phyloP scores from a whole-genome alignment of 1,140 invertebrate species.

The Eurytemora carolleeae region DNA sequence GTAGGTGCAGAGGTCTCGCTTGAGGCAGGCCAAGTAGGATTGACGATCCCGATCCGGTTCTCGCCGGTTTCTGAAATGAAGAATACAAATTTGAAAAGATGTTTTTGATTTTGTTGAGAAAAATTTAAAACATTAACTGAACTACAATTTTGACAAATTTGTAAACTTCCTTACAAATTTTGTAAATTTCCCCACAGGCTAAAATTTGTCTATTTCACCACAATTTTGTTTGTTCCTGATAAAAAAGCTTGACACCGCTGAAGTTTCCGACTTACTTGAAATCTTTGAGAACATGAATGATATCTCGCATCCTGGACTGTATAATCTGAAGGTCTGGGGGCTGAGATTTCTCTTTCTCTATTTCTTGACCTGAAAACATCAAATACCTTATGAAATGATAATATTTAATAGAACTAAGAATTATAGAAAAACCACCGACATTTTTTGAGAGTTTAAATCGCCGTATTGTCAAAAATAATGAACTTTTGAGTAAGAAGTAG shows the following conservation, averaged over 20 bases:
- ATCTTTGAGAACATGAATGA: slow-evolving; percentile 64
- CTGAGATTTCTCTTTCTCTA: slow-evolving; percentile 36
- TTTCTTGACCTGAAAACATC: slow-evolving; percentile 31
- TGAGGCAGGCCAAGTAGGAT: slow-evolving; percentile 61
- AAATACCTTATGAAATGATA: too few relatives aligned
- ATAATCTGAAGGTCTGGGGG: slow-evolving; percentile 55
- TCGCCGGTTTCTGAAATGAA: slow-evolving; percentile 13
- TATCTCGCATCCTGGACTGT: slow-evolving; percentile 73
- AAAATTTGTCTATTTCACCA: too few relatives aligned
- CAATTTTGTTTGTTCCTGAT: too few relatives aligned
- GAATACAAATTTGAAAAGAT: too few relatives aligned
- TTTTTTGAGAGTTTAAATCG: too few relatives aligned
- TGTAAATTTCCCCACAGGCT: too few relatives aligned
- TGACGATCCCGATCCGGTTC: slow-evolving; percentile 37
- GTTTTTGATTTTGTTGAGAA: background rate
- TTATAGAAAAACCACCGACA: too few relatives aligned
- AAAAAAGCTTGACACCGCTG: too few relatives aligned
- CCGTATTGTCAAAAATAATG: too few relatives aligned
- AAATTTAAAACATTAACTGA: background rate
- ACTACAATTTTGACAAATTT: background rate
- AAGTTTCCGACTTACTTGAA: slow-evolving; percentile 54
- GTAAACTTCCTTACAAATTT: too few relatives aligned
- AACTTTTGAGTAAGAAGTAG: too few relatives aligned
- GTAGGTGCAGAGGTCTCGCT: slow-evolving; percentile 72
- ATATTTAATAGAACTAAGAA: too few relatives aligned